Evolutionary conservation across 2,113 vertebrate species (phyloP).

Genomic region (Heterochromis multidens): DNA sequence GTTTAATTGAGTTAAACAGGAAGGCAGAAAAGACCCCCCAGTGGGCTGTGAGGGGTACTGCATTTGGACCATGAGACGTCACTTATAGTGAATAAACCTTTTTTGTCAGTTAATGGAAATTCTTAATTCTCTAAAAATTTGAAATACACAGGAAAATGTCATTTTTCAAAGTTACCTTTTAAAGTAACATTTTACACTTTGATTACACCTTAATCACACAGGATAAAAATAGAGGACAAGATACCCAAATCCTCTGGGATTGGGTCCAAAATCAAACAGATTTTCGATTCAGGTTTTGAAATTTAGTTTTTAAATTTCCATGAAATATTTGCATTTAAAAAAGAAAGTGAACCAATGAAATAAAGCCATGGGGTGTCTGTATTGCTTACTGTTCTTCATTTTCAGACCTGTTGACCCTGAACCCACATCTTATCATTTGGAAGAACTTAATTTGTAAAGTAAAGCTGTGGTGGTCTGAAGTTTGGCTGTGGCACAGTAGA

Average conservation of each 20-base stretch:
- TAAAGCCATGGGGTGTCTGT: background rate
- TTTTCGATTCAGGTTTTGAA: background rate
- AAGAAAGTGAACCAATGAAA: background rate
- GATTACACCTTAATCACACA: background rate
- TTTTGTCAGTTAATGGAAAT: background rate
- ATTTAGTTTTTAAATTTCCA: background rate
- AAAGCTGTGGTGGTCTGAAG: background rate
- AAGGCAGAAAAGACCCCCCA: no score
- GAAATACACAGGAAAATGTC: background rate
- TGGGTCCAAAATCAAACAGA: background rate
- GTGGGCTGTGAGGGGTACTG: background rate
- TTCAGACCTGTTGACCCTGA: background rate
- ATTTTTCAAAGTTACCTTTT: background rate
- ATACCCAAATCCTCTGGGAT: accelerated
- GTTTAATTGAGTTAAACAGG: background rate
- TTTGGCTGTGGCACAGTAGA: no score
- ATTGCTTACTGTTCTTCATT: background rate
- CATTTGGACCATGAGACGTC: background rate
- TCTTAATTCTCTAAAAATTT: background rate
- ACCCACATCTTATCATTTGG: background rate
- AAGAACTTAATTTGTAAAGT: background rate
- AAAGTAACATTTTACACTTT: no score
- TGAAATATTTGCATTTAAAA: background rate
- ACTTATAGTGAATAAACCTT: background rate
- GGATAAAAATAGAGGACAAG: background rate